Evolutionary conservation across 2,888 invertebrate genomes (phyloP).

Genomic region (Macrosiphum euphorbiae): DNA sequence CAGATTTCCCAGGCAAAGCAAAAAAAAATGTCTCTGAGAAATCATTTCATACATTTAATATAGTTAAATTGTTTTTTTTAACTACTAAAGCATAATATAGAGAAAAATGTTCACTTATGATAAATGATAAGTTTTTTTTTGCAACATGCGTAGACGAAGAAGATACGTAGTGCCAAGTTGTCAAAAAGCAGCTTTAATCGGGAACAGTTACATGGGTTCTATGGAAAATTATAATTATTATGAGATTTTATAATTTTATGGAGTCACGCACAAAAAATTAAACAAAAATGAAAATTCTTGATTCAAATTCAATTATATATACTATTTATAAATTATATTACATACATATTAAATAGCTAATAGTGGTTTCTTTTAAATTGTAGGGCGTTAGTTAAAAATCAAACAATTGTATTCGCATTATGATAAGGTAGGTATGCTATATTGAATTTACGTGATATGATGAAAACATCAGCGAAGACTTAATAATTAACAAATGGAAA

Average conservation of each 20-base stretch:
- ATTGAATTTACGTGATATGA: background rate
- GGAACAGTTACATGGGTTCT: background rate
- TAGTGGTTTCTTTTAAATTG: background rate
- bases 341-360: background rate
- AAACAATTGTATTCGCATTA: background rate
- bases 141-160: background rate
- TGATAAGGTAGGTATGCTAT: background rate
- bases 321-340: background rate
- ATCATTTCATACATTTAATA: slow-evolving; percentile 1
- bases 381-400: background rate
- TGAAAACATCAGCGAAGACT: background rate
- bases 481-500: background rate
- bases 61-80: background rate
- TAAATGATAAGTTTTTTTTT: background rate
- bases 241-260: background rate
- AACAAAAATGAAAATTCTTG: background rate
- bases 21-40: slow-evolving; percentile 21
- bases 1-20: slow-evolving; percentile 45
- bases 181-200: background rate
- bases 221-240: background rate
- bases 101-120: background rate
- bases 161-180: background rate
- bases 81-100: background rate
- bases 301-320: background rate
- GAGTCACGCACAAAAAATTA: background rate